Evolutionary conservation across 2,797 vertebrate genomes (phyloP).

Genomic region (Mionectes olivaceus): DNA sequence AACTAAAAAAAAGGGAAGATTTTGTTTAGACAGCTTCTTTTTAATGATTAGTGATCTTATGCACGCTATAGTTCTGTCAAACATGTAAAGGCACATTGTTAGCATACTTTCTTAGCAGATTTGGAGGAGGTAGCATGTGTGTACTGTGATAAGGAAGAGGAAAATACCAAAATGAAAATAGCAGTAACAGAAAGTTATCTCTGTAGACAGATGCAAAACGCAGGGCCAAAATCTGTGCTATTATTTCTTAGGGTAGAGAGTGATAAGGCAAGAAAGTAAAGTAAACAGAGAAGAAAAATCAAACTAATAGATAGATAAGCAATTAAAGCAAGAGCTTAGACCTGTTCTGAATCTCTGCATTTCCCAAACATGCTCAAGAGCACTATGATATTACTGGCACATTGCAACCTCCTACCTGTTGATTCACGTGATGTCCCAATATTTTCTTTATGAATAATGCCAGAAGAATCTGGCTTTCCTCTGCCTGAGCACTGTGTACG

Average conservation of each 20-base stretch:
- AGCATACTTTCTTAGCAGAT: conserved; percentile 48
- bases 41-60: conserved; percentile 27
- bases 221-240: conserved; percentile 34
- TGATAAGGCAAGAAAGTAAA: conserved; percentile 54
- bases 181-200: conserved; percentile 57
- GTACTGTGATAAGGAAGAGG: conserved; percentile 34
- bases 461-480: conserved; percentile 29
- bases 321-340: conserved; percentile 52
- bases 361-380: conserved; percentile 21
- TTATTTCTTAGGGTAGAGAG: conserved; percentile 38
- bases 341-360: background rate
- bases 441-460: conserved; percentile 40
- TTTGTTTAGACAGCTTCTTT: conserved; percentile 24
- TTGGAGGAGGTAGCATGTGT: conserved; percentile 35
- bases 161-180: conserved; percentile 53
- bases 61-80: background rate
- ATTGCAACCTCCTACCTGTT: conserved; percentile 25
- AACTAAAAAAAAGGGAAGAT: background rate
- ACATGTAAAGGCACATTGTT: conserved; percentile 38
- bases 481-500: background rate
- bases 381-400: background rate
- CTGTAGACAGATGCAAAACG: conserved; percentile 54
- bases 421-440: conserved; percentile 25
- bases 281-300: conserved; percentile 18
- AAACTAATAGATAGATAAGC: conserved; percentile 15